Base-by-base conservation (phyloP, 2,113 vertebrate genomes). In the Grus americana region DNA sequence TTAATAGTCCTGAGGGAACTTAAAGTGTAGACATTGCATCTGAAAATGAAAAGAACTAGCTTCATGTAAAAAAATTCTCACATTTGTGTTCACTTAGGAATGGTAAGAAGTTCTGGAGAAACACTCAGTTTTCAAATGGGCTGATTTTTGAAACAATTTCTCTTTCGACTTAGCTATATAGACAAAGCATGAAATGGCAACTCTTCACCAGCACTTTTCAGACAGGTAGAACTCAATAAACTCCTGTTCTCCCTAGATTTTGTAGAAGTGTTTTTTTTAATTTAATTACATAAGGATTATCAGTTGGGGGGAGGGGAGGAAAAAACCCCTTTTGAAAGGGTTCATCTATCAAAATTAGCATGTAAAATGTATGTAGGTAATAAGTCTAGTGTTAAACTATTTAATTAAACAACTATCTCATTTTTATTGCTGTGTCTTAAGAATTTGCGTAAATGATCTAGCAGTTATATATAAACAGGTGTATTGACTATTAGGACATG, bases 221-320 rank as follows among this genome's bases (percentile, higher is more conserved):
- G 94, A 91, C 87, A 91, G 89, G 87, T 94, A 93, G 92, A 96
- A 92, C 49, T 96, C 61, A 93, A 93, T 95, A 97, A 97, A 97
- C 74, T 94, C 70, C 81, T 95, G 57, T 95, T 97, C 90, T 96
- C 87, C 73, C 22, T 95, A 94, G 94, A 91, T 71, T 84, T 81
- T 81, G 86, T 89, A 84, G 29, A 87, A 91, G 89, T 94, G 96
- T 34, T 67, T 52, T 17, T 38, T 63, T 42, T 5, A 71, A 93
- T 84, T 74, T 38, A 81, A 70, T 78, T 9, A 10, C 32, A 19
- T 42, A 57, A 84, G 10, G 22, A 34, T 79, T 62, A 70, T 84
- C 38, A 46, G 1, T 4, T 83, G 49, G 9, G 14, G 47, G 65
- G 34, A 17, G 12, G 12, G 10, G 15, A 9, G 4, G 20, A 5